Evolutionary conservation across 2,888 invertebrate species (phyloP).

Genomic region (Mesorhabditis sp.): DNA sequence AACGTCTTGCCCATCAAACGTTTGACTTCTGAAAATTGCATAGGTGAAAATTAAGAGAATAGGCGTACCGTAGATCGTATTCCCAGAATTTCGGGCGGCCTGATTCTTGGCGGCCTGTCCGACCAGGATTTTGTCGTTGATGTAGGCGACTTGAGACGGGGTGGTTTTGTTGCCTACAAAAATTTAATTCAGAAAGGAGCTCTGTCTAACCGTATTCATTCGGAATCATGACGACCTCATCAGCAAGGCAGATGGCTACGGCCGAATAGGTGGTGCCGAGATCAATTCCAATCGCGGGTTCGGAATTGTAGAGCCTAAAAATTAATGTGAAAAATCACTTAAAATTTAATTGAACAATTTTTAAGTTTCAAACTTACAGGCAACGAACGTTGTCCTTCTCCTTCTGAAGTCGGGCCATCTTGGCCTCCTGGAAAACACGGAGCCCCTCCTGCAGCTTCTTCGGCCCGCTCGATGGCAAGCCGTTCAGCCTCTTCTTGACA

Average conservation of each 20-base stretch:
- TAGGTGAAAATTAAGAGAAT: no score
- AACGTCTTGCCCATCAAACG: not conserved
- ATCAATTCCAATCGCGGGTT: not conserved
- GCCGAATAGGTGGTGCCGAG: not conserved
- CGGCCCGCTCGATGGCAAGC: not conserved
- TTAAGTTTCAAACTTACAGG: no score
- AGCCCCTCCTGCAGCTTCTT: no score
- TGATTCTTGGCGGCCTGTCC: not conserved
- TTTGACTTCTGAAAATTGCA: not conserved
- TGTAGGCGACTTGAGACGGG: not conserved
- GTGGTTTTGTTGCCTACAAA: not conserved
- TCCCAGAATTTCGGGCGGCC: conserved; percentile 2
- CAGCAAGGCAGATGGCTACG: not conserved
- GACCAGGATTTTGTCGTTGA: not conserved
- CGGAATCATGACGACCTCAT: not conserved
- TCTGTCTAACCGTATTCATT: not conserved
- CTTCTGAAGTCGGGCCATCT: no score
- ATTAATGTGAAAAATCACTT: not conserved
- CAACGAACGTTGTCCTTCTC: no score
- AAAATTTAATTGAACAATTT: not conserved
- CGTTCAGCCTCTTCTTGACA: not conserved
- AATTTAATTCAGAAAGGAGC: no score
- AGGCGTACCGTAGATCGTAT: not conserved
- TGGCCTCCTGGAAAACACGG: no score
- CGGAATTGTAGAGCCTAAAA: no score